Conservation (phyloP, 2,113 vertebrate species). For the Promerops cafer region DNA sequence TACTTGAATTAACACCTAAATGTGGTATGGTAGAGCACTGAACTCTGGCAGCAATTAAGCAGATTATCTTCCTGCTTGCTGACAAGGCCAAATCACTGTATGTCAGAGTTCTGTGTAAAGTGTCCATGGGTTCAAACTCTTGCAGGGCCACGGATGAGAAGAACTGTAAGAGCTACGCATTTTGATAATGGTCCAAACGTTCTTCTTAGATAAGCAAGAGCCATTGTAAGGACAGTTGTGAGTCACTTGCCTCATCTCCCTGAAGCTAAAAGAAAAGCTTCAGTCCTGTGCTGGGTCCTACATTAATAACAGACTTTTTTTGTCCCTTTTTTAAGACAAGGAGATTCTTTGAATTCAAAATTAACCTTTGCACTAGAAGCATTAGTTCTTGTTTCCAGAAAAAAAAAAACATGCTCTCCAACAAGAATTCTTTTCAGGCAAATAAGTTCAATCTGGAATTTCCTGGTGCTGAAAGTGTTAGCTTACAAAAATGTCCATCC, state of each 20-base stretch:
- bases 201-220: not conserved
- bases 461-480: conserved; percentile 29
- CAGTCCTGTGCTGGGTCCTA: not conserved
- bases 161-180: not conserved
- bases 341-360: conserved; percentile 23
- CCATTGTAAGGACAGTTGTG: not conserved
- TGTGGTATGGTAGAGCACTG: not conserved
- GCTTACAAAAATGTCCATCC: conserved; percentile 31
- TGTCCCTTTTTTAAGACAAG: not conserved
- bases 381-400: conserved; percentile 30
- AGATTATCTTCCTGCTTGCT: not conserved
- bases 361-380: conserved; percentile 40
- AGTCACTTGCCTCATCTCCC: not conserved
- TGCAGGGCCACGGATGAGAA: not conserved
- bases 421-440: conserved; percentile 50
- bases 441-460: conserved; percentile 45
- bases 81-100: not conserved
- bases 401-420: not conserved
- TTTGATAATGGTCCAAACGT: not conserved
- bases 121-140: not conserved
- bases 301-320: not conserved
- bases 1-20: not conserved
- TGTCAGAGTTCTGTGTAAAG: not conserved
- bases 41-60: not conserved
- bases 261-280: not conserved